Percentiles rank a stretch among this genome's conserved stretches.
These are phyloP conservation scores for Indicator maculatus DNA, from an alignment of 2,113 vertebrate genomes.

Conservation along the genomic window DNA sequence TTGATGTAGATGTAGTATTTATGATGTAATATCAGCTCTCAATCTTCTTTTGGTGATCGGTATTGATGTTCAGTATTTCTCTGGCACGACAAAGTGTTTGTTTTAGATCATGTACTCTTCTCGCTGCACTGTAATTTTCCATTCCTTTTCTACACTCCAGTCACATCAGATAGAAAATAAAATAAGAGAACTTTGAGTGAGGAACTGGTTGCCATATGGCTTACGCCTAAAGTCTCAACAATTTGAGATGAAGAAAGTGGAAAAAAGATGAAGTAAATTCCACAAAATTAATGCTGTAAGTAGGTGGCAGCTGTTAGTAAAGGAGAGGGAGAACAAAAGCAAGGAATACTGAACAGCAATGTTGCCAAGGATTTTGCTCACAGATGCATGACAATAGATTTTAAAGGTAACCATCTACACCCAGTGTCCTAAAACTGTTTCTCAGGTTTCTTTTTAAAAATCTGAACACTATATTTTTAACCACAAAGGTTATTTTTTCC, in stretches of 20 bases:
- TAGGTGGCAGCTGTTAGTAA: slow-evolving; percentile 45
- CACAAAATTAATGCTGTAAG: slow-evolving; percentile 16
- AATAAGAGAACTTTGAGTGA: slow-evolving; percentile 17
- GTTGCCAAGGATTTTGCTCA: neutral
- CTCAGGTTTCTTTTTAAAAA: neutral
- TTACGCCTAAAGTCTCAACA: slow-evolving; percentile 49
- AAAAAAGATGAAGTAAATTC: slow-evolving; percentile 44
- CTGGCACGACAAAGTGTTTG: neutral
- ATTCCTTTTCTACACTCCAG: neutral
- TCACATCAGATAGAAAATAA: slow-evolving; percentile 32
- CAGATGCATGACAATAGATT: neutral
- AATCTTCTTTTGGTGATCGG: neutral
- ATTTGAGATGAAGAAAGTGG: slow-evolving; percentile 52
- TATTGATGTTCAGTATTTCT: neutral
- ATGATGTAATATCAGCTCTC: neutral
- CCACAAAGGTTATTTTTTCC: neutral
- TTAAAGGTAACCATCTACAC: neutral
- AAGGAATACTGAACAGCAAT: neutral
- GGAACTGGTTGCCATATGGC: slow-evolving; percentile 42
- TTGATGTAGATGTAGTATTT: neutral
- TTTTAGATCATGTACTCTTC: neutral
- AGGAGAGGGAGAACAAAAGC: neutral
- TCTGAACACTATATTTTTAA: neutral
- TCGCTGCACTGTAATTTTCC: slow-evolving; percentile 18
- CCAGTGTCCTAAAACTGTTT: neutral